Conservation (phyloP, 2,797 vertebrate species). For the Siniperca undulata region DNA sequence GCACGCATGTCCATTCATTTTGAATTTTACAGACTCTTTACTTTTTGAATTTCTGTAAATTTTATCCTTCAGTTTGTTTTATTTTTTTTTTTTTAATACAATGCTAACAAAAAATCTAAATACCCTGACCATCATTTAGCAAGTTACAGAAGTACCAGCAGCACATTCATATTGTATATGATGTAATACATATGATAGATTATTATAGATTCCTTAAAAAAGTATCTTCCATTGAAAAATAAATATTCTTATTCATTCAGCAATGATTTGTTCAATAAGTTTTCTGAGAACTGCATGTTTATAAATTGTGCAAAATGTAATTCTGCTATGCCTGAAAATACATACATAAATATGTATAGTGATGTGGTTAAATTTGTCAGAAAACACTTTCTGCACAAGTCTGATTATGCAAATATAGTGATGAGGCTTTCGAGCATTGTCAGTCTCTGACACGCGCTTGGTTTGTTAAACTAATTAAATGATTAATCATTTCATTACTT, state of each 20-base stretch:
- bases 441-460: conserved; percentile 50
- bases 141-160: neutral
- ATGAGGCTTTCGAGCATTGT: conserved; percentile 61
- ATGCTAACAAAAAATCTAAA: too few relatives aligned
- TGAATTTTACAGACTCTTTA: neutral
- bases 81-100: too few relatives aligned
- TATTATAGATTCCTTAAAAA: neutral
- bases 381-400: conserved; percentile 41
- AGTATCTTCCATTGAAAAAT: neutral
- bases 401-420: conserved; percentile 63
- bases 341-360: neutral
- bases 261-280: neutral
- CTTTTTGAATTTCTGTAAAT: too few relatives aligned
- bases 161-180: neutral
- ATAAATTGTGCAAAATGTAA: neutral
- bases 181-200: neutral
- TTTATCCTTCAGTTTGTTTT: too few relatives aligned
- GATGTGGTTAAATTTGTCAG: conserved; percentile 12
- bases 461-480: conserved; percentile 76
- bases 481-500: conserved; percentile 74
- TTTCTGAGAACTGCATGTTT: neutral
- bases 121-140: neutral
- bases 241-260: neutral
- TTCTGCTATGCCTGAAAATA: conserved; percentile 6
- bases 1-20: neutral